Base-by-base conservation (phyloP, 30 jellyfish, hydroid and myxozoan genomes). In the Turritopsis rubra region DNA sequence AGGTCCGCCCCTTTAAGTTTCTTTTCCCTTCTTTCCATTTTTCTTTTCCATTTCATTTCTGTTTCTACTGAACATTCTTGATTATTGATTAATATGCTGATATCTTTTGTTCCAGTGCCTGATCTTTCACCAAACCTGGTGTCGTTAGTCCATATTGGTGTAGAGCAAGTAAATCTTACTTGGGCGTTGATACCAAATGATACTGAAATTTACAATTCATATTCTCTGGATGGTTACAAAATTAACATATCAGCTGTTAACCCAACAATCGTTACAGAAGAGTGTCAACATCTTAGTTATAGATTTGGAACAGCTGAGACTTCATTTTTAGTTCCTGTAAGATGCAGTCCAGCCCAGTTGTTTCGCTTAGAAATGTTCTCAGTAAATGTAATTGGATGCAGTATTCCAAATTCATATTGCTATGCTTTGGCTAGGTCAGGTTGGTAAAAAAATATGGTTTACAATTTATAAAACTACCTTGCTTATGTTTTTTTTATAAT, bases 371-470 rank as follows among this genome's bases (percentile, higher is more conserved):
- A 23, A 68, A 68, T 68, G 19, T 68, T 17, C 17, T 23, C 77
- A 0, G 28, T 68, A 23, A 68, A 68, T 68, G 77, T 7, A n/a
- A 68, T 68, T 68, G 77, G 77, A 68, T 8, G 30, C 28, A 68
- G 30, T 68, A 27, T 68, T 68, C 28, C 28, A 27, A 68, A 68
- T 68, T 16, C 9, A 19, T 68, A 68, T 22, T 68, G 77, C 19
- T 68, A n/a, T 27, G 77, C 77, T 16, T 68, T 68, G 4, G 77
- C 31, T 68, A 9, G 77, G 19, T n/a, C 77, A 68, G 77, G 77
- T 68, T 68, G 9, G 77, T 68, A 41, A 3, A 13, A 41, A 3
- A 41, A 3, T 5, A 13, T 41, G 60, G 60, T 41, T 13, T 41
- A 41, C 5, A 41, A 41, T 5, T n/a, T n/a, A n/a, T n/a, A n/a